Percentiles rank a stretch among this genome's conserved stretches.
These are phyloP conservation scores for Dysdera silvatica DNA, from an alignment of 1,140 invertebrate species.

Conservation along the genomic window DNA sequence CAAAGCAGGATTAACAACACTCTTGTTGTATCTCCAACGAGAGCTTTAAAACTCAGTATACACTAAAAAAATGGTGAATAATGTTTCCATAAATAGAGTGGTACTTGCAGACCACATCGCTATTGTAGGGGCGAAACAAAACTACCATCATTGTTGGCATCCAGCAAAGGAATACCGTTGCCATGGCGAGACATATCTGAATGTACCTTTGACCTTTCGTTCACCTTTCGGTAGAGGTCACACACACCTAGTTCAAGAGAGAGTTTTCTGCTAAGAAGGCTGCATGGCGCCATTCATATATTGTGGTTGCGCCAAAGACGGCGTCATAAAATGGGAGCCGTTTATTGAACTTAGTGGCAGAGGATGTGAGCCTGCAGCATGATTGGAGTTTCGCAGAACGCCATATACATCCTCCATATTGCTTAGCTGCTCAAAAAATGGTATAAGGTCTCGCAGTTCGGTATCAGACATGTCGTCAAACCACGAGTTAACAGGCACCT, in stretches of 20 bases:
- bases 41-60: too few species aligned
- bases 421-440: conserved; percentile 89
- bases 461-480: conserved; percentile 95
- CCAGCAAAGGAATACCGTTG: conserved; percentile 5
- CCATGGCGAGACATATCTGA: conserved; percentile 10
- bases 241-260: background rate
- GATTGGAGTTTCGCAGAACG: conserved; percentile 51
- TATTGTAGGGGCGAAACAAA: background rate
- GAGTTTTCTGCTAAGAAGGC: conserved; percentile 22
- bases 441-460: conserved; percentile 87
- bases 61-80: too few species aligned
- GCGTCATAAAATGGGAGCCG: conserved; percentile 18
- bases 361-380: conserved; percentile 23
- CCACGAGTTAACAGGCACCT: conserved; percentile 96
- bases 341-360: conserved; percentile 17
- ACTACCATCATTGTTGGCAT: background rate
- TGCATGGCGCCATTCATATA: conserved; percentile 21
- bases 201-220: background rate
- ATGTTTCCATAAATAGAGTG: too few species aligned
- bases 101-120: background rate
- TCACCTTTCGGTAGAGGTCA: background rate
- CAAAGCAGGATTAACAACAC: too few species aligned
- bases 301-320: background rate
- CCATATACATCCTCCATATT: conserved; percentile 89
- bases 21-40: too few species aligned